Conservation (phyloP, 2,113 vertebrate genomes). For the Archocentrus centrarchus region DNA sequence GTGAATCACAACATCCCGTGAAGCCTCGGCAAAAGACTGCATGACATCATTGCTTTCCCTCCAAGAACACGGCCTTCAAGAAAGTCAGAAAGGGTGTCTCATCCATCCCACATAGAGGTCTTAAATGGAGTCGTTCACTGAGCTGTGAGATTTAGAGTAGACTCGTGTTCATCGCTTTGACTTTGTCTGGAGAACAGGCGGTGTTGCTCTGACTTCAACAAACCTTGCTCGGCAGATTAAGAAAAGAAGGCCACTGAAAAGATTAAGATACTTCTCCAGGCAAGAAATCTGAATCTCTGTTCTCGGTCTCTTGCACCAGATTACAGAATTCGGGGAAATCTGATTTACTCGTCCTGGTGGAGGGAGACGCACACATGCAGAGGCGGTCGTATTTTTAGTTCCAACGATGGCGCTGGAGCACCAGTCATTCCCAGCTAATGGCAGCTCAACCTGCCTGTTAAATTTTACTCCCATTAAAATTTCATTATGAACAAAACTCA, state of each 20-base stretch:
- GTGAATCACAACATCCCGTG: constrained; percentile 47
- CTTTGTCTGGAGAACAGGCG: constrained; percentile 34
- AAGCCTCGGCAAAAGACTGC: constrained; percentile 23
- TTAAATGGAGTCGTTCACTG: constrained; percentile 27
- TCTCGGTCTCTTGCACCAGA: constrained; percentile 17
- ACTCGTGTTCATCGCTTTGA: not conserved
- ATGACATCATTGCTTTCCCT: constrained; percentile 65
- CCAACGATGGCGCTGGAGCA: not conserved
- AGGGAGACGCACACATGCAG: not conserved
- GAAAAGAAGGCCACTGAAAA: constrained; percentile 22
- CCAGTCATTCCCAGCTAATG: constrained; percentile 13
- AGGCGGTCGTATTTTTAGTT: not conserved
- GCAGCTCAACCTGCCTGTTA: constrained; percentile 31
- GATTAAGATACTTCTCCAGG: constrained; percentile 5
- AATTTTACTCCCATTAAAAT: constrained; percentile 67
- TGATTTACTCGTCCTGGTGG: constrained; percentile 3
- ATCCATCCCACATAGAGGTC: constrained; percentile 4
- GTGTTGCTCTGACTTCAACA: constrained; percentile 6
- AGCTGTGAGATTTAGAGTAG: constrained; percentile 24
- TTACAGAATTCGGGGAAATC: constrained; percentile 9
- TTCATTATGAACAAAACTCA: constrained; percentile 61
- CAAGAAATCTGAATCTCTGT: not conserved
- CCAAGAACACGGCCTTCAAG: constrained; percentile 44
- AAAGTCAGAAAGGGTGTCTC: constrained; percentile 37
- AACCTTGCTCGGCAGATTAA: constrained; percentile 26